Conservation (phyloP, 2,113 vertebrate genomes). For the Thamnaconus septentrionalis region DNA sequence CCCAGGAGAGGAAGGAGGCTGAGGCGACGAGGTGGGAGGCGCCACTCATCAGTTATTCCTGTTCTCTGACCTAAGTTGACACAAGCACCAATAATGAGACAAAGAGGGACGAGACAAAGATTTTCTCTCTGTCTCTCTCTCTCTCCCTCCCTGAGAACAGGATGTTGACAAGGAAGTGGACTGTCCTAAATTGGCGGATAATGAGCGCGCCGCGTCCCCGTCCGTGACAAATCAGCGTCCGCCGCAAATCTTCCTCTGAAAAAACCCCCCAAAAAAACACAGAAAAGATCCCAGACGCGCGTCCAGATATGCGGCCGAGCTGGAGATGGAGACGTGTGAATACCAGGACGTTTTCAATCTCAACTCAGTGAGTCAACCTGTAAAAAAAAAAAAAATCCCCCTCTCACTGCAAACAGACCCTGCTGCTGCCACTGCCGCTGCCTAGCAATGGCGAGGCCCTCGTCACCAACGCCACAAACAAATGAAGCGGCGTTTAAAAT, state of each 20-base stretch:
- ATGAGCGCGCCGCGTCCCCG: constrained; percentile 30
- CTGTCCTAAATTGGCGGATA: constrained; percentile 53
- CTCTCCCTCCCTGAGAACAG: constrained; percentile 40
- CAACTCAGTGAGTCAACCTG: constrained; percentile 27
- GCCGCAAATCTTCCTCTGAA: too few relatives aligned
- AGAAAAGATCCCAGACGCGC: constrained; percentile 25
- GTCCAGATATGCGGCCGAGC: too few relatives aligned
- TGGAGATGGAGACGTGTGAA: not conserved
- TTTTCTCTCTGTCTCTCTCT: not conserved
- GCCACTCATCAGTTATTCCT: constrained; percentile 64
- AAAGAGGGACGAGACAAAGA: constrained; percentile 52
- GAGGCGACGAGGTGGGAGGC: constrained; percentile 31
- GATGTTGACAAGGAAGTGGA: constrained; percentile 62
- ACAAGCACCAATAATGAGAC: constrained; percentile 61
- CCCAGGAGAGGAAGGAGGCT: constrained; percentile 44
- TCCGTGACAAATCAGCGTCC: constrained; percentile 37
- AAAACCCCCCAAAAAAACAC: not conserved
- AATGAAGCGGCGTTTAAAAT: too few relatives aligned
- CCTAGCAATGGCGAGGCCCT: too few relatives aligned
- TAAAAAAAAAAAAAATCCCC: constrained; percentile 31
- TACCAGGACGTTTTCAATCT: constrained; percentile 29
- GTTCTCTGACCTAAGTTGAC: constrained; percentile 65
- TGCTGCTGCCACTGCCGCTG: too few relatives aligned
- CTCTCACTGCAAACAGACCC: constrained; percentile 13
- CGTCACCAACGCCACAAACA: too few relatives aligned